Evolutionary conservation across 2,113 vertebrate genomes (phyloP).

Genomic region (Synodontis membranacea): DNA sequence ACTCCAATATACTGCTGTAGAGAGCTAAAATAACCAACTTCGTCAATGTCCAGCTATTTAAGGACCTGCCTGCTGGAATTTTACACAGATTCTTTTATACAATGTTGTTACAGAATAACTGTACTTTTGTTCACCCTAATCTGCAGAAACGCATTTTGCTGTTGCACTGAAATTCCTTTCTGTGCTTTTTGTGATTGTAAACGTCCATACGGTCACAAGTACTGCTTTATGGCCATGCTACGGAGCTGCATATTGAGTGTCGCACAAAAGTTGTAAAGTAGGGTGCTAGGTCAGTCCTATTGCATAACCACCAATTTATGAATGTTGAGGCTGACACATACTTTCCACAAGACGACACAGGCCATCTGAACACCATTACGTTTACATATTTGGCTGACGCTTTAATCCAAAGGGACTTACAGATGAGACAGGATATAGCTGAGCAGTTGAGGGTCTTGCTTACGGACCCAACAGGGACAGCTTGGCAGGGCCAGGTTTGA

Average conservation of each 20-base stretch:
- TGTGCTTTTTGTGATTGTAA: not conserved
- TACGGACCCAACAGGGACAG: not conserved
- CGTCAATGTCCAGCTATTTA: not conserved
- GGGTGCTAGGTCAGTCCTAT: not conserved
- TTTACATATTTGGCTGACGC: slow-evolving; percentile 1
- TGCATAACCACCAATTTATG: not conserved
- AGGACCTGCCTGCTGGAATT: not conserved
- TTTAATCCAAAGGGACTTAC: not conserved
- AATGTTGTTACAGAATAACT: no score
- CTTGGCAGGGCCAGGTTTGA: not conserved
- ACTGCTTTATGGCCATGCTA: not conserved
- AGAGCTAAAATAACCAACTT: not conserved
- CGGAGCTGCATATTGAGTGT: not conserved
- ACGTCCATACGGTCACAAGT: not conserved
- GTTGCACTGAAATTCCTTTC: not conserved
- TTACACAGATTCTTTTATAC: not conserved
- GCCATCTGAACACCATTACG: slow-evolving; percentile 1
- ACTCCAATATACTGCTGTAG: not conserved
- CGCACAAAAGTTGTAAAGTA: not conserved
- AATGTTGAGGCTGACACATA: not conserved
- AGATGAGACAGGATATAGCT: not conserved
- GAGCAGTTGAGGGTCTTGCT: not conserved
- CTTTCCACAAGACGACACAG: not conserved
- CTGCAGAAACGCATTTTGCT: not conserved
- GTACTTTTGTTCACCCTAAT: not conserved